Evolutionary conservation across 2,797 vertebrate genomes (phyloP).

Genomic region (Clarias fuscus): DNA sequence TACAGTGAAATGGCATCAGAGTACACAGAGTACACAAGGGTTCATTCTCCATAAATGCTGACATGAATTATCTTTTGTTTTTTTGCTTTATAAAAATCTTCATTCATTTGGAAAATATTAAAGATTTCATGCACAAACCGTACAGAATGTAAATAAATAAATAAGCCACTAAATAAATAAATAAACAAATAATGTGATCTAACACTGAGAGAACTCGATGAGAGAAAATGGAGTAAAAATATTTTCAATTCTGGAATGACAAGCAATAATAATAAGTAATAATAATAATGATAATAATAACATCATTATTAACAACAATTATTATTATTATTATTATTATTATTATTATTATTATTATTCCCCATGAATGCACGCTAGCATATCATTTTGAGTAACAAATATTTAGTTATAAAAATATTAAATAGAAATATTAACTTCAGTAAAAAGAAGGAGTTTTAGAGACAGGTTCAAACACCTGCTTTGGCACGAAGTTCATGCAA

Average conservation of each 20-base stretch:
- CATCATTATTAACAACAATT: constrained; percentile 10
- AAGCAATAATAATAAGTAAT: constrained; percentile 57
- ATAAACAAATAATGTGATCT: constrained; percentile 67
- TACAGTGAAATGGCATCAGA: constrained; percentile 94
- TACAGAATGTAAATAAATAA: constrained; percentile 85
- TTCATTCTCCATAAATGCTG: constrained; percentile 89
- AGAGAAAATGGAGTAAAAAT: background rate
- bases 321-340: constrained; percentile 6
- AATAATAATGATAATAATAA: no score
- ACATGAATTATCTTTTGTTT: constrained; percentile 67
- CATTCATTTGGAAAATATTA: constrained; percentile 88
- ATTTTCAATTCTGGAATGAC: background rate
- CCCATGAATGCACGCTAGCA: constrained; percentile 68
- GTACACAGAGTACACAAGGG: constrained; percentile 96
- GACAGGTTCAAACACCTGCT: constrained; percentile 78
- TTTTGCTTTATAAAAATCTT: constrained; percentile 86
- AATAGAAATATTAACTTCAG: constrained; percentile 97
- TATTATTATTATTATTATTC: constrained; percentile 2
- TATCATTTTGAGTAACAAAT: constrained; percentile 94
- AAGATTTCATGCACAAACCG: constrained; percentile 89
- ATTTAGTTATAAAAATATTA: constrained; percentile 92
- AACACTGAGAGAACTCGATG: constrained; percentile 45
- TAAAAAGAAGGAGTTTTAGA: constrained; percentile 86
- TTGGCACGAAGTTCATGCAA: constrained; percentile 96
- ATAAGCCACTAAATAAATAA: constrained; percentile 1